A percentile compares a stretch with the other conserved stretches of the same genome.
Evolutionary conservation across 2,113 vertebrate genomes (phyloP).

Genomic region (Eolophus roseicapilla): DNA sequence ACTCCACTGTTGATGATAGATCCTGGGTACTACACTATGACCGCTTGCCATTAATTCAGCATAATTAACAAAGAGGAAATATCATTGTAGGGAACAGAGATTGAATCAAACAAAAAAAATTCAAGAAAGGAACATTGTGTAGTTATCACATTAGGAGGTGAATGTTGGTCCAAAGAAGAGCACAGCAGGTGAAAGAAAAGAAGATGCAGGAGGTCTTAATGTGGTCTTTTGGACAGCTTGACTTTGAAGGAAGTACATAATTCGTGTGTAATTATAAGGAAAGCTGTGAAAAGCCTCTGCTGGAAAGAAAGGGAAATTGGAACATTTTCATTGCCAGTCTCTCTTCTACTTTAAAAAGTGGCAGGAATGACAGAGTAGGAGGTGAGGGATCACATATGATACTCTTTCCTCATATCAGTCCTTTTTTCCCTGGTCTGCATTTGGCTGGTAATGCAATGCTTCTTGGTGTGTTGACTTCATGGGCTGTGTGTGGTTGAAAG

Average conservation of each 20-base stretch:
- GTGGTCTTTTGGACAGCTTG: slow-evolving; percentile 50
- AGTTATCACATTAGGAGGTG: slow-evolving; percentile 7
- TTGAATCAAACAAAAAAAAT: slow-evolving; percentile 3
- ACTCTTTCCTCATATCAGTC: not conserved
- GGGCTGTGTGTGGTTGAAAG: not conserved
- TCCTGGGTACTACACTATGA: not conserved
- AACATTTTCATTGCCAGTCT: slow-evolving; percentile 24
- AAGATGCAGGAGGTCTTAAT: slow-evolving; percentile 41
- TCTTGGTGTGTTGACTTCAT: not conserved
- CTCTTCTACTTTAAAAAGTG: slow-evolving; percentile 24
- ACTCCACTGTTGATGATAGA: not conserved
- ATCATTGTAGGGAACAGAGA: not conserved
- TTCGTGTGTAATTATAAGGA: slow-evolving; percentile 62
- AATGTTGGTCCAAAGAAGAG: slow-evolving; percentile 47
- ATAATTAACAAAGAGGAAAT: slow-evolving; percentile 46
- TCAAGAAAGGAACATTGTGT: not conserved
- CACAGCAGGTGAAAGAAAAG: slow-evolving; percentile 53
- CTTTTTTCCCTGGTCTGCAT: not conserved
- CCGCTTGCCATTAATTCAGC: slow-evolving; percentile 1
- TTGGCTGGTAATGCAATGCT: not conserved
- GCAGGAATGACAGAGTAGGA: not conserved
- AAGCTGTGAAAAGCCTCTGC: slow-evolving; percentile 46
- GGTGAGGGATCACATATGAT: not conserved
- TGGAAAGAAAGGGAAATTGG: slow-evolving; percentile 35
- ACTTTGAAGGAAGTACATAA: slow-evolving; percentile 43